Percentiles rank a stretch among this genome's conserved stretches.
These are phyloP conservation scores for Druceiella hillmani DNA, from an alignment of 2,888 invertebrate species.

Conservation along the genomic window DNA sequence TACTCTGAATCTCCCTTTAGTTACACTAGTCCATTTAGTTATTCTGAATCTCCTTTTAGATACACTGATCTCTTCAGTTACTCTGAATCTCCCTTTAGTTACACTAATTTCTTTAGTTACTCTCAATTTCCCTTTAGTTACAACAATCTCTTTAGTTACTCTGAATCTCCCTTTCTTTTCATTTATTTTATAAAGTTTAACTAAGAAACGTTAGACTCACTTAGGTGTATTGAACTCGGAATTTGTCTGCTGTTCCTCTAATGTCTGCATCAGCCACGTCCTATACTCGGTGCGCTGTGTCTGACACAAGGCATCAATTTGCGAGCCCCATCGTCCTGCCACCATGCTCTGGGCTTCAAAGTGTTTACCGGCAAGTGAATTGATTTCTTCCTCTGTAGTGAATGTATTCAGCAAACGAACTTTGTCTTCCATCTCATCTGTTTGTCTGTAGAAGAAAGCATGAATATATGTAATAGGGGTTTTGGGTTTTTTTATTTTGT, in stretches of 20 bases:
- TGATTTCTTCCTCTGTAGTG: constrained; percentile 80
- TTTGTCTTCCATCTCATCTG: constrained; percentile 83
- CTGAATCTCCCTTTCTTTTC: too few species aligned
- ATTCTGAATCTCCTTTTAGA: too few species aligned
- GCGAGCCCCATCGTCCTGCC: constrained; percentile 81
- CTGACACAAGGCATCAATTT: constrained; percentile 77
- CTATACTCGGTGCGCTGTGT: constrained; percentile 83
- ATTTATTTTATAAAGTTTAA: too few species aligned
- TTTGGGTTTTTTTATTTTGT: too few species aligned
- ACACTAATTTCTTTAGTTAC: too few species aligned
- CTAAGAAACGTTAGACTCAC: constrained; percentile 33
- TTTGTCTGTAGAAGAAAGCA: constrained; percentile 54
- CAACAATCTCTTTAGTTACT: too few species aligned
- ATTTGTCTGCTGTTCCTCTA: constrained; percentile 63
- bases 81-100: too few species aligned
- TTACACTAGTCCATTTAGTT: too few species aligned
- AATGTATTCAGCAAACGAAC: constrained; percentile 71
- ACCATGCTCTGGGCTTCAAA: constrained; percentile 78
- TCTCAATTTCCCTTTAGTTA: too few species aligned
- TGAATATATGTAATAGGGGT: too few species aligned
- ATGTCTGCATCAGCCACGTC: constrained; percentile 80
- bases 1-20: too few species aligned
- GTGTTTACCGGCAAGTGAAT: constrained; percentile 73
- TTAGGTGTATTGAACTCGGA: constrained; percentile 49
- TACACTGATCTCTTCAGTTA: too few species aligned